Conservation (phyloP, 2,797 vertebrate species). For the Sebastiscus tertius region DNA sequence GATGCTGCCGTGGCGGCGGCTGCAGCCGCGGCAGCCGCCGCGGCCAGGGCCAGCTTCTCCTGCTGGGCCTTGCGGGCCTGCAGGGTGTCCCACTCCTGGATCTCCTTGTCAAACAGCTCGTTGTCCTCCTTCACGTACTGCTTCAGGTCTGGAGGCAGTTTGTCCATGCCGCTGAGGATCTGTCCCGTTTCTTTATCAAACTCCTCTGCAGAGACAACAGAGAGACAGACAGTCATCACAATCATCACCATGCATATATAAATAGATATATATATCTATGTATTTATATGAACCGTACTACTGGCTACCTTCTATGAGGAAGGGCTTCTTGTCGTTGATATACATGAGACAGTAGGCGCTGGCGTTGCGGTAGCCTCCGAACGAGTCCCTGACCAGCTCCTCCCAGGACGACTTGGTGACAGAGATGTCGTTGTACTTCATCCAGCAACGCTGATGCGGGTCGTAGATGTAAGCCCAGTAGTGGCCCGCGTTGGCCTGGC, state of each 20-base stretch:
- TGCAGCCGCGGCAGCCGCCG: constrained; percentile 64
- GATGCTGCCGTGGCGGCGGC: constrained; percentile 48
- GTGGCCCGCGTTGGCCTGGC: constrained; percentile 97
- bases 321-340: constrained; percentile 96
- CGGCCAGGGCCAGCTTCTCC: constrained; percentile 88
- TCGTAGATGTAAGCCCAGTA: constrained; percentile 99
- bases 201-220: constrained; percentile 84
- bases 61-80: constrained; percentile 91
- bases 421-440: constrained; percentile 99
- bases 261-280: no score
- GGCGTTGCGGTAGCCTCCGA: constrained; percentile 97
- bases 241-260: not conserved
- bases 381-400: constrained; percentile 96
- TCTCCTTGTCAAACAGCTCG: constrained; percentile 91
- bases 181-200: constrained; percentile 97
- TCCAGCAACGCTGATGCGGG: constrained; percentile 93
- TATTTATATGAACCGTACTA: not conserved
- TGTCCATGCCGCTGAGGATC: constrained; percentile 93
- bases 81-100: constrained; percentile 92
- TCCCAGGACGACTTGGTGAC: constrained; percentile 99
- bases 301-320: constrained; percentile 91
- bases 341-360: constrained; percentile 99
- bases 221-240: not conserved
- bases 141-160: constrained; percentile 93
- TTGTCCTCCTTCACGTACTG: constrained; percentile 96